A percentile compares a stretch with the other conserved stretches of the same genome.
Evolutionary conservation across 2,888 invertebrate genomes (phyloP).

Genomic region (Pristionchus entomophagus): DNA sequence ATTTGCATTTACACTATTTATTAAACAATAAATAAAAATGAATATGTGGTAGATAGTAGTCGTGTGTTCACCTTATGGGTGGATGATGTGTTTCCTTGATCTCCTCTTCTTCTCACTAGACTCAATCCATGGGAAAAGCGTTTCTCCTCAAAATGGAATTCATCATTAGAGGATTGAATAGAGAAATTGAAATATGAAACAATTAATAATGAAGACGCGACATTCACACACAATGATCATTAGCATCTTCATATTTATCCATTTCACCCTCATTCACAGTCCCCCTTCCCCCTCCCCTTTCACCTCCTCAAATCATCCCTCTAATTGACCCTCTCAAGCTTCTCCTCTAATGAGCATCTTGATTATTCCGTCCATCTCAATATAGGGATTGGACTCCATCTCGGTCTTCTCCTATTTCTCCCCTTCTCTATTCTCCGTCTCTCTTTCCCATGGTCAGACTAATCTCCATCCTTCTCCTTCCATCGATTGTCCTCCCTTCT

Average conservation of each 20-base stretch:
- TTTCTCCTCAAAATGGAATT: neutral
- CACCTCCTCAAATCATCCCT: neutral
- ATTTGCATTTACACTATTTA: no score
- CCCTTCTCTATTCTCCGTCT: neutral
- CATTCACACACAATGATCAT: no score
- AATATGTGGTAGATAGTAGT: no score
- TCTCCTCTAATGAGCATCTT: neutral
- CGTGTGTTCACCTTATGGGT: no score
- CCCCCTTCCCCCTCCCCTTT: no score
- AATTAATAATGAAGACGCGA: no score
- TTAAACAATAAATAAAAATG: no score
- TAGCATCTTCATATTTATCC: no score
- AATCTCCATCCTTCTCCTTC: neutral
- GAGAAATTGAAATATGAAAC: no score
- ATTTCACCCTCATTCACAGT: no score
- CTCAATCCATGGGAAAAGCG: neutral
- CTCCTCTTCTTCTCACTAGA: neutral
- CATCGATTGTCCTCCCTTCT: constrained; percentile 9
- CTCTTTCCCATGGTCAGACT: neutral
- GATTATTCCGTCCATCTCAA: neutral
- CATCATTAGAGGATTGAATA: no score
- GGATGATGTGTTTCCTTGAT: no score
- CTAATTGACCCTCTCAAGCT: neutral
- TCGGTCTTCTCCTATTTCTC: constrained; percentile 7
- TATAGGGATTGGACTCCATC: neutral